These are phyloP conservation scores for Pseudanteris insignis DNA, from an alignment of 2,888 invertebrate species.

Conservation along the genomic window DNA sequence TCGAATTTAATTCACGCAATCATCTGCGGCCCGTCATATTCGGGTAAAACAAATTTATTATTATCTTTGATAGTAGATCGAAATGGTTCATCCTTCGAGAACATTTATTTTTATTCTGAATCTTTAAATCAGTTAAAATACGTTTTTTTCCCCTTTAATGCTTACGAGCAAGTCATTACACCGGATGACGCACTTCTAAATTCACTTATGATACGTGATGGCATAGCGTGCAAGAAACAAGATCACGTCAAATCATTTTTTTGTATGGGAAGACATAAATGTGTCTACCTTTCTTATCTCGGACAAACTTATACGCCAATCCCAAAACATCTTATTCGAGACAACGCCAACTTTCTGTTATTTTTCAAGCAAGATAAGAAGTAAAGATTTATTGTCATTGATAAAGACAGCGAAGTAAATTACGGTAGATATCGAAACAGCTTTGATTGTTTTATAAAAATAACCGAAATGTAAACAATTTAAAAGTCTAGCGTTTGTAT, in stretches of 20 bases:
- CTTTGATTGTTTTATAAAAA: no score
- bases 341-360: no score
- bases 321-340: no score
- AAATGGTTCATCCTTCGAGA: slow-evolving; percentile 59
- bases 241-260: slow-evolving; percentile 43
- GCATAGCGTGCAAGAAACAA: slow-evolving; percentile 55
- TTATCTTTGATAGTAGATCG: slow-evolving; percentile 52
- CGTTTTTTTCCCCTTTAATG: slow-evolving; percentile 33
- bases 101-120: slow-evolving; percentile 57
- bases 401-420: no score
- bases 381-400: no score
- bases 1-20: slow-evolving; percentile 44
- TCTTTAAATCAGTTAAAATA: slow-evolving; percentile 49
- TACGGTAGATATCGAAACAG: no score
- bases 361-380: no score
- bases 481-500: no score
- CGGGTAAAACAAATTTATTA: slow-evolving; percentile 60
- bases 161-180: slow-evolving; percentile 16
- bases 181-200: slow-evolving; percentile 7
- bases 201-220: slow-evolving; percentile 60
- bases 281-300: no score
- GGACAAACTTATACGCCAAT: no score
- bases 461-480: no score
- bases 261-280: slow-evolving; percentile 45
- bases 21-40: slow-evolving; percentile 58